phyloP scores from a whole-genome alignment of 2,113 vertebrate genomes.

The Dasypus novemcinctus region DNA sequence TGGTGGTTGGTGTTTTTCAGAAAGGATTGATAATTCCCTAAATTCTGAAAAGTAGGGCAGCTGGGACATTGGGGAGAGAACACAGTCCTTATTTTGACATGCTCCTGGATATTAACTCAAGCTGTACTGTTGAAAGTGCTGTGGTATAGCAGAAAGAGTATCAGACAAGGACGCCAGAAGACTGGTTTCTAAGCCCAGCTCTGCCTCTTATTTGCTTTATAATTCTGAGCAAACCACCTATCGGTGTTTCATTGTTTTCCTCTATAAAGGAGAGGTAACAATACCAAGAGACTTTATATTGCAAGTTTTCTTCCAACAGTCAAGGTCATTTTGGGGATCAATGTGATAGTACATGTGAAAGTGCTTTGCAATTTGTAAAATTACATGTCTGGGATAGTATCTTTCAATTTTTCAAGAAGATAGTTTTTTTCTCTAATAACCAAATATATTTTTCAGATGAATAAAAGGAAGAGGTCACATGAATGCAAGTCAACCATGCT shows the following conservation, averaged over 20 bases:
- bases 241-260: not conserved
- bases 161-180: not conserved
- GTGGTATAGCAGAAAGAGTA: not conserved
- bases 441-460: slow-evolving; percentile 6
- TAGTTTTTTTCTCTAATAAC: not conserved
- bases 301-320: not conserved
- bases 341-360: not conserved
- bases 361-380: slow-evolving; percentile 21
- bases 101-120: not conserved
- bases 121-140: not conserved
- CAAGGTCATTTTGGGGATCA: not conserved
- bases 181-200: not conserved
- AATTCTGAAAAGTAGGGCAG: not conserved
- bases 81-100: not conserved
- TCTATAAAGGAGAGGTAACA: not conserved
- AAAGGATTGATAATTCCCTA: not conserved
- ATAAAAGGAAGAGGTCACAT: not conserved
- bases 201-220: not conserved
- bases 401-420: not conserved
- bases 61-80: not conserved
- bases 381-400: not conserved
- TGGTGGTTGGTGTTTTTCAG: not conserved
- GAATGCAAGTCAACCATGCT: not conserved
- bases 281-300: not conserved
- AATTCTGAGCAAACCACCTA: not conserved